phyloP scores from a whole-genome alignment of 1,140 invertebrate species.

The Theocolax elegans region DNA sequence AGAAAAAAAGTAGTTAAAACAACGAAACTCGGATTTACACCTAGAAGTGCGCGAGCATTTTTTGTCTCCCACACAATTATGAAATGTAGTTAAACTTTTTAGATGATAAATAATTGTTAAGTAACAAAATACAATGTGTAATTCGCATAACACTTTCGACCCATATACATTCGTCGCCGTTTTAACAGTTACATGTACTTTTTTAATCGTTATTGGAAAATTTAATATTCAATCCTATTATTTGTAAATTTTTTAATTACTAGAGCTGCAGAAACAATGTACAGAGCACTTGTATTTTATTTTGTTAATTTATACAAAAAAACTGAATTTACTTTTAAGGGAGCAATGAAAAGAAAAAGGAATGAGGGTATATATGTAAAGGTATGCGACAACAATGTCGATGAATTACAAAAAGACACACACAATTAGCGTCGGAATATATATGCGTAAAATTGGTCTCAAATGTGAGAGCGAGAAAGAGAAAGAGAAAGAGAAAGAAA shows the following conservation, averaged over 20 bases:
- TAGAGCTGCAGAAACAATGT: no score
- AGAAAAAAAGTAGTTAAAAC: conserved; percentile 30
- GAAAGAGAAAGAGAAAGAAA: no score
- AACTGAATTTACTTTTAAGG: conserved; percentile 13
- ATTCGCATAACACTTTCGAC: conserved; percentile 16
- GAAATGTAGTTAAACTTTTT: conserved; percentile 17
- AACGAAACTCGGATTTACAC: conserved; percentile 37
- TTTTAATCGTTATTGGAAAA: conserved; percentile 8
- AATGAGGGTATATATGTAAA: conserved; percentile 5
- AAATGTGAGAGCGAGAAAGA: not conserved
- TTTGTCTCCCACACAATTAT: conserved; percentile 17
- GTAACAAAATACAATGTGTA: conserved; percentile 16
- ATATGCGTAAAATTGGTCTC: conserved; percentile 11
- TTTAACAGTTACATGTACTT: conserved; percentile 2
- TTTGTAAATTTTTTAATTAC: no score
- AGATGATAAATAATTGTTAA: conserved; percentile 13
- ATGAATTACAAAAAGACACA: no score
- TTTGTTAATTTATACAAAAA: conserved; percentile 2
- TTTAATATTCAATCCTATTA: conserved; percentile 11
- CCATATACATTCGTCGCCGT: conserved; percentile 15
- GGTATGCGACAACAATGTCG: not conserved
- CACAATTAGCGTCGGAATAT: not conserved
- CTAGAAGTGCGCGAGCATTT: conserved; percentile 20
- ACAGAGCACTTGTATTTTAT: not conserved
- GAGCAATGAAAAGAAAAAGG: not conserved